Conservation (phyloP, 1,140 invertebrate genomes). For the Eumeta japonica region DNA sequence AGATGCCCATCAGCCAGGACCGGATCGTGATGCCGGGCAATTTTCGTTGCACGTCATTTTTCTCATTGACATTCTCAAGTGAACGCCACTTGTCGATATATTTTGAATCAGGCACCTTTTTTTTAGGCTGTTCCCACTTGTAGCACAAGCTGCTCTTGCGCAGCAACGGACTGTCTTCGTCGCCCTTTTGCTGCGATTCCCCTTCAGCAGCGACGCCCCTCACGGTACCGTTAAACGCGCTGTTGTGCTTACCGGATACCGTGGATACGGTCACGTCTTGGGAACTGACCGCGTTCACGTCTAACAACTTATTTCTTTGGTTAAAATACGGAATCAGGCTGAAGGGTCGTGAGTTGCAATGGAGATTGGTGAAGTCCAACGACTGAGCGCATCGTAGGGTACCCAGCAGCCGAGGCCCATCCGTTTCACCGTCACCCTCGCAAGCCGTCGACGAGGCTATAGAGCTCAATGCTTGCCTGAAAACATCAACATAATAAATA, state of each 20-base stretch:
- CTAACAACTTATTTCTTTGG: conserved; percentile 40
- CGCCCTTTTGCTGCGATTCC: conserved; percentile 30
- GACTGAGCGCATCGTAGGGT: conserved; percentile 36
- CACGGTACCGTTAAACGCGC: conserved; percentile 49
- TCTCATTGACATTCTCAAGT: conserved; percentile 66
- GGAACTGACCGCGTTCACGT: conserved; percentile 24
- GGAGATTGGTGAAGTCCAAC: conserved; percentile 34
- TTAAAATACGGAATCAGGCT: conserved; percentile 12
- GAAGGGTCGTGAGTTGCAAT: conserved; percentile 17
- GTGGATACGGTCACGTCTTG: conserved; percentile 29
- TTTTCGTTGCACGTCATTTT: conserved; percentile 43
- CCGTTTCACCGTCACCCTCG: conserved; percentile 14
- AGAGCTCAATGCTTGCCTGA: conserved; percentile 47
- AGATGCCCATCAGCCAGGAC: conserved; percentile 69
- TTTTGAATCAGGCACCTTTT: conserved; percentile 43
- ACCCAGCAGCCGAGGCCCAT: conserved; percentile 1
- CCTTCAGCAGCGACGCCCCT: conserved; percentile 53
- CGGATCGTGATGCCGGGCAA: conserved; percentile 60
- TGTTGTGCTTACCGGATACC: conserved; percentile 30
- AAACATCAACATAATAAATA: too few relatives aligned
- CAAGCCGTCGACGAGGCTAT: conserved; percentile 49
- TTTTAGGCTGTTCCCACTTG: conserved; percentile 34
- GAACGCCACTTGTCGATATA: conserved; percentile 70
- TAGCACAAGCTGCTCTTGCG: conserved; percentile 49
- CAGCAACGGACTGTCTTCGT: conserved; percentile 50